Base-by-base conservation (phyloP, 2,113 vertebrate genomes). In the Cryptoleucopteryx plumbea region DNA sequence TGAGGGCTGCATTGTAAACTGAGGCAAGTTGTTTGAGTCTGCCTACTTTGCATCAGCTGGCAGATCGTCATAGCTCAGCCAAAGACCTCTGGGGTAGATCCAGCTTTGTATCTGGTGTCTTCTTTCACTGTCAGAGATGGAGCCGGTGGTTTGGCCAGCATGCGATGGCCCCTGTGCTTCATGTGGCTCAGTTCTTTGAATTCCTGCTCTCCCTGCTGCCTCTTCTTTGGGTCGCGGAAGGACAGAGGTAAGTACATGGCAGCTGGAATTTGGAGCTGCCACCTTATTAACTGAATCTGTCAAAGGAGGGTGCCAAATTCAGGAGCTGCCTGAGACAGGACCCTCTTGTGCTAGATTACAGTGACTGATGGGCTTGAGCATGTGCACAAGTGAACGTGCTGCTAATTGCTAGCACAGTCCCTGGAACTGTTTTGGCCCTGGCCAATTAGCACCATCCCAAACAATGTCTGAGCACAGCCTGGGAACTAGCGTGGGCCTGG, bases 361-460 rank as follows among this genome's bases (percentile, higher is more conserved):
- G 73, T 3, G 0, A 27, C 47, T 59, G 75, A 63, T 89, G 84
- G 61, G 78, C 47, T 87, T 20, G 52, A 93, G 78, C 66, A 75
- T 90, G 78, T 95, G 90, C 2, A 0, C 82, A 80, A 94, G 80
- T 91, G 91, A 94, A 87, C 7, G 9, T 88, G 66, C 66, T 93
- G 62, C 90, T 96, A 95, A 91, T 96, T 96, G 82, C 74, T 90
- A 80, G 66, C 91, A 93, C 78, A 94, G 90, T 70, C 86, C 38
- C 90, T 93, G 87, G 92, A 95, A 96, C 34, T 0, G 2, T 85
- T 95, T 90, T 87, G 87, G 88, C 73, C 65, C 84, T 82, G 81
- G 73, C 84, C 96, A 90, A 96, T 97, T 94, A 97, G 87, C 93
- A 93, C 86, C 2, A 11, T 94, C 91, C 74, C 87, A 89, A 95